Conservation (phyloP, 2,797 vertebrate species). For the Alosa sapidissima region DNA sequence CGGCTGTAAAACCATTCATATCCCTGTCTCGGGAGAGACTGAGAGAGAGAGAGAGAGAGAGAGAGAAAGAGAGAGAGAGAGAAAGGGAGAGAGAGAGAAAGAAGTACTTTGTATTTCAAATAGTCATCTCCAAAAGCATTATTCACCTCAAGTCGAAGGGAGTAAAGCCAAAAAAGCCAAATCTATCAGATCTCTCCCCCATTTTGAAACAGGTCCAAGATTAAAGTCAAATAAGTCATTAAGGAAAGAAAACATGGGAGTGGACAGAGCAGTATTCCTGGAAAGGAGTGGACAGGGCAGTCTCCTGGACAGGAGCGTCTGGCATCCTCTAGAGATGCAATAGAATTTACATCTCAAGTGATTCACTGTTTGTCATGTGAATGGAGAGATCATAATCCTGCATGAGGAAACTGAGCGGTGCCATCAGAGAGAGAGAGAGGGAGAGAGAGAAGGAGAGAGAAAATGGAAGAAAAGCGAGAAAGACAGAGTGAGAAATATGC, state of each 20-base stretch:
- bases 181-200: neutral
- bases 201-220: neutral
- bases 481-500: neutral
- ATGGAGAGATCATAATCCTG: neutral
- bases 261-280: neutral
- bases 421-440: neutral
- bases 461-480: neutral
- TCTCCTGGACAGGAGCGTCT: neutral
- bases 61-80: neutral
- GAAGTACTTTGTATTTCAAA: neutral
- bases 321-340: neutral
- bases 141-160: neutral
- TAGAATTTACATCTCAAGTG: neutral
- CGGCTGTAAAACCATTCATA: conserved; percentile 19
- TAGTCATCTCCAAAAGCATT: neutral
- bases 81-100: neutral
- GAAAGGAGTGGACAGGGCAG: neutral
- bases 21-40: neutral
- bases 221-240: neutral
- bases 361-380: neutral
- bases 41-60: neutral
- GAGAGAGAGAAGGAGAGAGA: conserved; percentile 5
- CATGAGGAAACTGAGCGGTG: conserved; percentile 4
- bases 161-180: neutral
- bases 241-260: neutral